Base-by-base conservation (phyloP, 2,797 vertebrate genomes). In the Spinibarbus caldwelli region DNA sequence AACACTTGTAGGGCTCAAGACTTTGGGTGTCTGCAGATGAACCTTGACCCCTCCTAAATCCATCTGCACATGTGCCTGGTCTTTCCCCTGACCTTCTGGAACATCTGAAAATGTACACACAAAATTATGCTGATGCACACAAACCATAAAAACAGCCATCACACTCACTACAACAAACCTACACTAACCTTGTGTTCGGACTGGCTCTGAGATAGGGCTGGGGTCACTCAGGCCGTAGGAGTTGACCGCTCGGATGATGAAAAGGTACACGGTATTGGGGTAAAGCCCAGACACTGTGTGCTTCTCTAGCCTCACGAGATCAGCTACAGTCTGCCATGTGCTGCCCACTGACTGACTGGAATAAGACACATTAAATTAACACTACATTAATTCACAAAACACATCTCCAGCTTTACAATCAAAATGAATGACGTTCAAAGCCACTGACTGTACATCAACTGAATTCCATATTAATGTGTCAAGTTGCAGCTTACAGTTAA, bases 251-350 rank as follows among this genome's bases (percentile, higher is more conserved):
- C 98, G 93, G 72, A 99, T 96, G 45, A 99, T 95, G 86, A 99
- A 99, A 86, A 99, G 94, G 90, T 99, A 99, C 80, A 98, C 91
- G 0, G 97, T 97, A 93, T 96, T 94, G 21, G 97, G 97, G 89
- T 95, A 89, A 41, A 99, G 95, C 59, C 96, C 95, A 0, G 93
- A 88, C 19, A 99, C 95, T 0, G 96, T 98, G 95, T 98, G 95
- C 41, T 94, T 96, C 93, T 98, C 97, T 49, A 96, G 92, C 90
- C 91, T 95, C 87, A 99, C 97, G 0, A 96, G 90, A 3, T 97
- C 94, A 0, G 97, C 97, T 73, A 98, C 98, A 0, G 97, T 99
- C 91, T 93, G 95, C 98, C 98, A 99, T 0, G 95, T 96, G 91
- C 96, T 97, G 85, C 98, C 98, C 26, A 90, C 93, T 0, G 95